Evolutionary conservation across 1,140 invertebrate genomes (phyloP).

Genomic region (Tetramorium parvispinum): DNA sequence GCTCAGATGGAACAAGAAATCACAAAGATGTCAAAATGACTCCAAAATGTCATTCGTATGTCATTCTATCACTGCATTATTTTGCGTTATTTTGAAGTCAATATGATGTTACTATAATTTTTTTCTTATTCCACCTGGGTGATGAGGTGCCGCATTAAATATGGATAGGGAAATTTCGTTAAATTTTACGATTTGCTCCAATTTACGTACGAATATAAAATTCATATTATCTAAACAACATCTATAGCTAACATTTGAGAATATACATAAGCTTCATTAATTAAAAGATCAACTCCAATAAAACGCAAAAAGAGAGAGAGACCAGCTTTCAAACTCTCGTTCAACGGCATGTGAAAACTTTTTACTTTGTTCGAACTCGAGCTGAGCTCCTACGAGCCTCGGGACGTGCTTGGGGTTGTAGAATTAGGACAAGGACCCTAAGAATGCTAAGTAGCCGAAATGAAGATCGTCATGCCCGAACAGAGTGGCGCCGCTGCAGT

Average conservation of each 20-base stretch:
- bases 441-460: constrained; percentile 7
- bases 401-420: neutral
- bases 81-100: too few relatives aligned
- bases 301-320: neutral
- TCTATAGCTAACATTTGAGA: neutral
- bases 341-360: neutral
- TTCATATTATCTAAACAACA: neutral
- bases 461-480: neutral
- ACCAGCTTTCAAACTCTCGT: neutral
- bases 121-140: too few relatives aligned
- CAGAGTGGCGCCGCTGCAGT: constrained; percentile 36
- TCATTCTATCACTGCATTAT: too few relatives aligned
- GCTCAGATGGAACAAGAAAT: too few relatives aligned
- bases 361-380: neutral
- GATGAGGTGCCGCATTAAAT: neutral
- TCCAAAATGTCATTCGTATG: too few relatives aligned
- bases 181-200: neutral
- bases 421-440: neutral
- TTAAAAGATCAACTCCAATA: neutral
- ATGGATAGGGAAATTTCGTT: neutral
- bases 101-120: too few relatives aligned
- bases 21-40: too few relatives aligned
- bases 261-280: neutral
- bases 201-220: neutral
- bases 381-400: neutral